Percentiles rank a stretch among this genome's conserved stretches.
Conservation (phyloP, 2,113 vertebrate species). For the Notothenia rossii region DNA sequence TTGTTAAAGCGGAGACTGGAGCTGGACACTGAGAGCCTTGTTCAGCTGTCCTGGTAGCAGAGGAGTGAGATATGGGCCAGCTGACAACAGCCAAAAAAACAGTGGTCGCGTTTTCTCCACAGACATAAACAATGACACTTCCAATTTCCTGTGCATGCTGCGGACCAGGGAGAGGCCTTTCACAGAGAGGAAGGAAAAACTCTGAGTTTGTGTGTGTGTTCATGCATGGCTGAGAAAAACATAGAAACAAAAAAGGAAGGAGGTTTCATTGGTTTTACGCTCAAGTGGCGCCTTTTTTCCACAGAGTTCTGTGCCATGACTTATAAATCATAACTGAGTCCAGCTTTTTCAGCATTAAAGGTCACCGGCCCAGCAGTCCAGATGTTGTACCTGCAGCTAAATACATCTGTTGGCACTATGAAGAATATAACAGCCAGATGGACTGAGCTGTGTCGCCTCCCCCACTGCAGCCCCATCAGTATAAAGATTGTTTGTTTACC, state of each 20-base stretch:
- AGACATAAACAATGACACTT: slow-evolving; percentile 82
- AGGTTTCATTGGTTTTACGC: slow-evolving; percentile 18
- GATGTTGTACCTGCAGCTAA: slow-evolving; percentile 58
- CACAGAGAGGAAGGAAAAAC: slow-evolving; percentile 62
- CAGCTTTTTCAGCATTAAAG: slow-evolving; percentile 8
- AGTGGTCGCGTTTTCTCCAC: slow-evolving; percentile 70
- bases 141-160: slow-evolving; percentile 75
- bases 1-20: slow-evolving; percentile 45
- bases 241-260: slow-evolving; percentile 12
- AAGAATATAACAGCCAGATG: slow-evolving; percentile 64
- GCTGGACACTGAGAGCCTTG: slow-evolving; percentile 68
- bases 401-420: slow-evolving; percentile 64
- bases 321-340: not conserved
- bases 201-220: slow-evolving; percentile 16
- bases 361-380: slow-evolving; percentile 14
- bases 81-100: slow-evolving; percentile 68
- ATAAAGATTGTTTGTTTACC: slow-evolving; percentile 76
- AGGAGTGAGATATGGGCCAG: slow-evolving; percentile 68
- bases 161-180: slow-evolving; percentile 59
- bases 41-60: slow-evolving; percentile 63
- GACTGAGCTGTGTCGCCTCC: slow-evolving; percentile 61
- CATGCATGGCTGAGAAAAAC: slow-evolving; percentile 35
- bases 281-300: slow-evolving; percentile 20
- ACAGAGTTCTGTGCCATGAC: not conserved
- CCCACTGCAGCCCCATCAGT: slow-evolving; percentile 48